Conservation (phyloP, 2,888 invertebrate genomes). For the Eupithecia subumbrata region DNA sequence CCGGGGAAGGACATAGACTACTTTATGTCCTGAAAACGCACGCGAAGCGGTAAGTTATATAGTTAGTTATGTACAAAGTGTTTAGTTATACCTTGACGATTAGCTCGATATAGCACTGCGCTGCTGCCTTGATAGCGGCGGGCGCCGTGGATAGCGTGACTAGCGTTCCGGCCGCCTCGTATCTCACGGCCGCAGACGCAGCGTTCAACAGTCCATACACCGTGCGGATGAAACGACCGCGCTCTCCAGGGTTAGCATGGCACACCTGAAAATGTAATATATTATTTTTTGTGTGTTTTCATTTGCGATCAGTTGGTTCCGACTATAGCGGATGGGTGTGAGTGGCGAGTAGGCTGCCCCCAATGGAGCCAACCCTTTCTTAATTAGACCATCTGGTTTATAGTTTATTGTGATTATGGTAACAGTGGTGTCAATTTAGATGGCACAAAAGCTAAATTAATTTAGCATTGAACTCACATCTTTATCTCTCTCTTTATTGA, state of each 20-base stretch:
- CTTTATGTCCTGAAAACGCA: too few relatives aligned
- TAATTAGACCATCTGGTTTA: background rate
- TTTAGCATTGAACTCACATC: too few relatives aligned
- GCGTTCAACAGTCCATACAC: conserved; percentile 99
- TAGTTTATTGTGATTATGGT: background rate
- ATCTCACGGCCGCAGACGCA: conserved; percentile 97
- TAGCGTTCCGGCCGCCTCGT: conserved; percentile 99
- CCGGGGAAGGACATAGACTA: too few relatives aligned
- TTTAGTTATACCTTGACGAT: conserved; percentile 97
- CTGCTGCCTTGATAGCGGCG: conserved; percentile 98
- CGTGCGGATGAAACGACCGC: conserved; percentile 98
- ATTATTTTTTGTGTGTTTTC: background rate
- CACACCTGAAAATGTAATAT: conserved; percentile 87
- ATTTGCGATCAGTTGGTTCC: background rate
- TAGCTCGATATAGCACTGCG: conserved; percentile 98
- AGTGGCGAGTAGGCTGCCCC: background rate
- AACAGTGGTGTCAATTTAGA: background rate
- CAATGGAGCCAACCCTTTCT: background rate
- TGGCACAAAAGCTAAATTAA: background rate
- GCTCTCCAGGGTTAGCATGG: conserved; percentile 97
- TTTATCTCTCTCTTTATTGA: too few relatives aligned
- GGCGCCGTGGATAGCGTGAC: conserved; percentile 99
- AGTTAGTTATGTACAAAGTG: too few relatives aligned
- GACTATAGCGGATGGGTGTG: background rate
- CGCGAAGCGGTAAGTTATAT: too few relatives aligned